Percentiles rank a stretch among this genome's conserved stretches.
phyloP scores from a whole-genome alignment of 2,113 vertebrate species.

The Uria aalge region DNA sequence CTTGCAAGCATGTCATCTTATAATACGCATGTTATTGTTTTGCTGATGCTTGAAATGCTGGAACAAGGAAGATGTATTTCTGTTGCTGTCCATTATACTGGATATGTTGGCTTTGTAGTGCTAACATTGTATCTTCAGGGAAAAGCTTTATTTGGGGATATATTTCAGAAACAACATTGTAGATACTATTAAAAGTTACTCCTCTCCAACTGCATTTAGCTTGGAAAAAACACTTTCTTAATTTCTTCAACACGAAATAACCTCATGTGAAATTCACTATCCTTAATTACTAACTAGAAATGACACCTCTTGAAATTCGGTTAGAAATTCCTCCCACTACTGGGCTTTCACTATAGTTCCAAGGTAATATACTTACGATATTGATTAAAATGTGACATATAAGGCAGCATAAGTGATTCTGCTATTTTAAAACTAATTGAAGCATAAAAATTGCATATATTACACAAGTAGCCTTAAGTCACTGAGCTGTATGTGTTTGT shows the following conservation, averaged over 20 bases:
- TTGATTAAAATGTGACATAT: not conserved
- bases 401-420: not conserved
- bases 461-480: not conserved
- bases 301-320: not conserved
- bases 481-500: not conserved
- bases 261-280: not conserved
- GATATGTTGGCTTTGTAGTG: not conserved
- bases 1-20: not conserved
- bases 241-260: not conserved
- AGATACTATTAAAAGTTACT: not conserved
- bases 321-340: not conserved
- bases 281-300: not conserved
- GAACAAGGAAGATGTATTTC: not conserved
- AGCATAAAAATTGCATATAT: not conserved
- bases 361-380: not conserved
- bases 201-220: not conserved
- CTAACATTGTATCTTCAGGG: not conserved
- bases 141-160: not conserved
- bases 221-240: not conserved
- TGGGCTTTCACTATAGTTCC: not conserved
- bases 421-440: not conserved
- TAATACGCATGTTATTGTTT: not conserved
- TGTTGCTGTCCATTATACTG: not conserved
- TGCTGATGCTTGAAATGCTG: not conserved
- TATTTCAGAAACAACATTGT: not conserved